phyloP scores from a whole-genome alignment of 1,140 invertebrate genomes.

The Meloidogyne floridensis region DNA sequence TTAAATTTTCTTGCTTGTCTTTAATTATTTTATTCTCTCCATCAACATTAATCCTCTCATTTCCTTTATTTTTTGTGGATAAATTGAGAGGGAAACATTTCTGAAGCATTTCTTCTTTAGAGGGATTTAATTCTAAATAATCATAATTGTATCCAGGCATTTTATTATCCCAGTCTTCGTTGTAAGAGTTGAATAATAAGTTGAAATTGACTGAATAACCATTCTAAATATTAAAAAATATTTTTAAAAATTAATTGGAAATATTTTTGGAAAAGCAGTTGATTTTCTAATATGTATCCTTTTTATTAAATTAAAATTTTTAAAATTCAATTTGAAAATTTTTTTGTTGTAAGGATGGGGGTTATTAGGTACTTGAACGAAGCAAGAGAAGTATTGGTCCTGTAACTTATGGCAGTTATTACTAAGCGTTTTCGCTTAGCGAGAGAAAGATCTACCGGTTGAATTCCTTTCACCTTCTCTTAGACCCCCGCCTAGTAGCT shows the following conservation, averaged over 20 bases:
- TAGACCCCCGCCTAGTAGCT: too few relatives aligned
- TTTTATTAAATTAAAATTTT: not conserved
- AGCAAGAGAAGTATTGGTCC: too few relatives aligned
- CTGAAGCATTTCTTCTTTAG: not conserved
- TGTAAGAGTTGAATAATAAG: not conserved
- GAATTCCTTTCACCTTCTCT: too few relatives aligned
- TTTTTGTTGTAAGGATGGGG: not conserved
- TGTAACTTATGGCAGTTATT: too few relatives aligned
- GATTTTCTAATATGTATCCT: not conserved
- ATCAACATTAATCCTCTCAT: too few relatives aligned
- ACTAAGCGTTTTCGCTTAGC: too few relatives aligned
- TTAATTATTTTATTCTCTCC: too few relatives aligned
- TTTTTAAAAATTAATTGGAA: not conserved
- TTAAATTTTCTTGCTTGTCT: too few relatives aligned
- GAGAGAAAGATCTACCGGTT: too few relatives aligned
- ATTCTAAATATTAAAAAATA: constrained; percentile 3
- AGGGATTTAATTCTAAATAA: constrained; percentile 3
- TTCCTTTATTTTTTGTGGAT: too few relatives aligned
- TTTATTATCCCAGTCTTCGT: not conserved
- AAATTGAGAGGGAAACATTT: too few relatives aligned
- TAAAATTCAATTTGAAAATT: not conserved
- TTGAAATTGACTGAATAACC: not conserved
- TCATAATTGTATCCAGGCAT: not conserved
- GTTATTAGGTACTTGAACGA: not conserved
- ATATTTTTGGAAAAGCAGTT: too few relatives aligned